Conservation (phyloP, 2,113 vertebrate species). For the Enhydra lutris region DNA sequence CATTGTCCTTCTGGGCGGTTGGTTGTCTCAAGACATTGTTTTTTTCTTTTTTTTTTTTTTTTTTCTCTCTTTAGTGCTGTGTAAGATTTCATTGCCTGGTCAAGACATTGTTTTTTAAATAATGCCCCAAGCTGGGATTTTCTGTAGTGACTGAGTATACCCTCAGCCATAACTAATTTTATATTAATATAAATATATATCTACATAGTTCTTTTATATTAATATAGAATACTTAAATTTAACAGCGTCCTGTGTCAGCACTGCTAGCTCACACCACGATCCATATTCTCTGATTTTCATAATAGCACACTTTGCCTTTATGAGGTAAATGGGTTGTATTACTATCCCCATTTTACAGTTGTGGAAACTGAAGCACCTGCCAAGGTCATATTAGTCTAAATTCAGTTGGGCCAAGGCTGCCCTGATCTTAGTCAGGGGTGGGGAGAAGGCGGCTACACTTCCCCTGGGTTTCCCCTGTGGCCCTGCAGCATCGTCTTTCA, state of each 20-base stretch:
- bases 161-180: conserved; percentile 32
- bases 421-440: background rate
- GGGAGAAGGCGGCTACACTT: background rate
- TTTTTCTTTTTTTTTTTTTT: background rate
- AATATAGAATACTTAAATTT: background rate
- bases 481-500: background rate
- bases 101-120: conserved; percentile 6
- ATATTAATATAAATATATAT: background rate
- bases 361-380: conserved; percentile 18
- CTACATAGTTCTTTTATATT: conserved; percentile 17
- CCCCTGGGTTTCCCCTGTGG: background rate
- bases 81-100: background rate
- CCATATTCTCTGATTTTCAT: conserved; percentile 23
- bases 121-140: background rate
- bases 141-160: background rate
- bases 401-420: conserved; percentile 7
- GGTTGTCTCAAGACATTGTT: background rate
- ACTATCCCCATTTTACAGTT: background rate
- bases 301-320: background rate
- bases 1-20: background rate
- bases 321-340: conserved; percentile 3
- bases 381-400: background rate
- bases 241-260: background rate
- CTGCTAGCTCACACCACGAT: background rate
- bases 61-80: background rate